These are phyloP conservation scores for Dicyrtoma fusca DNA, from an alignment of 2,888 invertebrate species.

Conservation along the genomic window DNA sequence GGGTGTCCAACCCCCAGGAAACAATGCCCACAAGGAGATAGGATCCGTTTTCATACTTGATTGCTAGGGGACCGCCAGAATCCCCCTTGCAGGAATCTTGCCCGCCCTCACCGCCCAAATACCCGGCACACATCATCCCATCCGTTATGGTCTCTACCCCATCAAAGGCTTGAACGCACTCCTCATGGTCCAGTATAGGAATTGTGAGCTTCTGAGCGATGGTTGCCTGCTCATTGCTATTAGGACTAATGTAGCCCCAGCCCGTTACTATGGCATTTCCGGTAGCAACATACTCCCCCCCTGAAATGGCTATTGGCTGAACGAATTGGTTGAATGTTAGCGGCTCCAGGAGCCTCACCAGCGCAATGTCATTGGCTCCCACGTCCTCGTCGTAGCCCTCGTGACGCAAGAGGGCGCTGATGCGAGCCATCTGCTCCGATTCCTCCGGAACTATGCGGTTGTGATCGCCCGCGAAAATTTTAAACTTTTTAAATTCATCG, in stretches of 20 bases:
- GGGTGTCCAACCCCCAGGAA: neutral
- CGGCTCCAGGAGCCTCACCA: neutral
- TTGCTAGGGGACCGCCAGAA: constrained; percentile 7
- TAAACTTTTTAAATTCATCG: neutral
- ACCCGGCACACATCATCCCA: constrained; percentile 16
- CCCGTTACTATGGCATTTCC: neutral
- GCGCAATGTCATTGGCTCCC: neutral
- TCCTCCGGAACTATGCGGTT: neutral
- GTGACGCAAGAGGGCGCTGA: neutral
- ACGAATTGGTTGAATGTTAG: too few relatives aligned
- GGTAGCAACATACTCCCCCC: too few relatives aligned
- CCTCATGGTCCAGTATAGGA: neutral
- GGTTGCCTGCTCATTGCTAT: neutral
- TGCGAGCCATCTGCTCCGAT: neutral
- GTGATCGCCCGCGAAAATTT: neutral
- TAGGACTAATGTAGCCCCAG: neutral
- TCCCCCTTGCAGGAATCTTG: constrained; percentile 8
- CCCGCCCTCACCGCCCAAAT: too few relatives aligned
- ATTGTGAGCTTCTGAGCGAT: neutral
- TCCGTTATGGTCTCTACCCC: neutral
- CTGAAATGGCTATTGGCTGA: too few relatives aligned
- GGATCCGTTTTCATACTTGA: neutral
- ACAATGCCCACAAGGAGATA: constrained; percentile 1
- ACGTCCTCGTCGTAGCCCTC: neutral
- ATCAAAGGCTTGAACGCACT: neutral